Evolutionary conservation across 1,140 invertebrate genomes (phyloP).

Genomic region (Aporrectodea caliginosa): DNA sequence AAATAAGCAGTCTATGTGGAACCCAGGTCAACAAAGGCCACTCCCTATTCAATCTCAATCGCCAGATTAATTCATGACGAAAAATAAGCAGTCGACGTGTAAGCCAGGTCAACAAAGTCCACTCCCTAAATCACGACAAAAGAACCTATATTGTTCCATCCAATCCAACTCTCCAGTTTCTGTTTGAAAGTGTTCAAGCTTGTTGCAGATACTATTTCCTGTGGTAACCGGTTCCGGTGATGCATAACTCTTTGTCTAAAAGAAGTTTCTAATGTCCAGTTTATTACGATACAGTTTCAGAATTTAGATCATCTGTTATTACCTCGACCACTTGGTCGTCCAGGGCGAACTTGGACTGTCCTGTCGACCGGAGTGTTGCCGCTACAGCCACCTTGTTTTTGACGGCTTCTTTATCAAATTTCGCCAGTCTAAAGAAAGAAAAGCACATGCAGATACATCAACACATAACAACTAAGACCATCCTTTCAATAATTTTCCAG

Average conservation of each 20-base stretch:
- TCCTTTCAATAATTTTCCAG: no score
- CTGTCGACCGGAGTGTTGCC: constrained; percentile 80
- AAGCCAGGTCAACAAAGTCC: not conserved
- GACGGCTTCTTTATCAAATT: not conserved
- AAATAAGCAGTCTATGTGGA: no score
- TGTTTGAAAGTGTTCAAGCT: no score
- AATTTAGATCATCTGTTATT: not conserved
- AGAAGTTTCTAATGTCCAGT: not conserved
- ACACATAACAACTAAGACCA: no score
- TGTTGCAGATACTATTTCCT: no score
- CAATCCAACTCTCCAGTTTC: no score
- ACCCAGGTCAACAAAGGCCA: no score
- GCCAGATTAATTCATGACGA: not conserved
- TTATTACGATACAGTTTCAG: not conserved
- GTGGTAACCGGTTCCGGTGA: no score
- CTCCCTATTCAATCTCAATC: no score
- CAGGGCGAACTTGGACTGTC: constrained; percentile 98
- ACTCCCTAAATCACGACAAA: not conserved
- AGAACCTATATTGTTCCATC: not conserved
- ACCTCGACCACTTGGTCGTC: constrained; percentile 68
- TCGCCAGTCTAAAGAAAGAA: not conserved
- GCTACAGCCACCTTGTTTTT: constrained; percentile 14
- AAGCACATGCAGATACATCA: no score
- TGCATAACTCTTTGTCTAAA: no score
- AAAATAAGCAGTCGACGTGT: not conserved